Base-by-base conservation (phyloP, 2,888 invertebrate genomes). In the Phyllotreta cruciferae region DNA sequence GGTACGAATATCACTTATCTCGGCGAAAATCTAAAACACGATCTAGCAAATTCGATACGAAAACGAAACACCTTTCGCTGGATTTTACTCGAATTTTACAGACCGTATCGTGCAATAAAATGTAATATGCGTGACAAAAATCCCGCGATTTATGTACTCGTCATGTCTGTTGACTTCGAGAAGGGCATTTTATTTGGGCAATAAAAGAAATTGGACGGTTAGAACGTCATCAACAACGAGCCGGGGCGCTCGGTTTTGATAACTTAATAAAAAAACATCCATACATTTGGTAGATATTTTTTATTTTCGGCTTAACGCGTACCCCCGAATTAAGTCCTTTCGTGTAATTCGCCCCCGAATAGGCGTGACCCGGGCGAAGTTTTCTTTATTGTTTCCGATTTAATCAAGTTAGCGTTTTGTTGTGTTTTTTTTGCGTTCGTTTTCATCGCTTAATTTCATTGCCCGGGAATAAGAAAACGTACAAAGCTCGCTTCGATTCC, bases 361-460 rank as follows among this genome's bases (percentile, higher is more conserved):
- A 62, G 72, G 71, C 73, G 74, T 73, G 73, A 74, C 74, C 66
- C 70, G 71, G 72, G 70, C 72, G 66, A 67, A 72, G 66, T 71
- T 76, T 72, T 67, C 72, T 74, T 75, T 74, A 76, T 76, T 75
- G 75, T 76, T 75, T 74, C 72, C 74, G 72, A 74, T 74, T 75
- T 76, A 76, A 76, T 76, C 75, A 74, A 76, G 72, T 76, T 74
- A 74, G 68, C 66, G 66, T 24, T 24, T 24, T 24, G 24, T 24
- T 24, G 64, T 70, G 71, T 70, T 67, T 70, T 72, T 24, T 24
- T 24, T 24, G 24, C 4, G 4, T 24, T 24, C 62, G 64, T 64
- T 62, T 56, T 44, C 63, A 56, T 60, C 64, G 70, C 69, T 70
- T 73, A 73, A 74, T 73, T 73, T 70, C 70, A 72, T 71, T 70